Percentiles rank a stretch among this genome's conserved stretches.
phyloP scores from a whole-genome alignment of 2,797 vertebrate species.

The Danio aesculapii region DNA sequence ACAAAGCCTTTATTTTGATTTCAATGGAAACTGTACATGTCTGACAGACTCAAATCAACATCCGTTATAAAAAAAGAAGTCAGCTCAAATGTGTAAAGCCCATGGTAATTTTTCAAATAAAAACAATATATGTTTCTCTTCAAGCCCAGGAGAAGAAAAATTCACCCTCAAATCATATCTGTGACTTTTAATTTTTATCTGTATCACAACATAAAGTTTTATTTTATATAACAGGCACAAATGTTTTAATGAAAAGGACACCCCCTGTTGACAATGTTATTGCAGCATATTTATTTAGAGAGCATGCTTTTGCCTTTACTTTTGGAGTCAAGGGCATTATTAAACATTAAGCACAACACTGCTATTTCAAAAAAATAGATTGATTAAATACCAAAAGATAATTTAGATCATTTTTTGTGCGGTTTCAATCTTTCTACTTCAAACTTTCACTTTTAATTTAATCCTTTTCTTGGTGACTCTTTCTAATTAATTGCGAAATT shows the following conservation, averaged over 20 bases:
- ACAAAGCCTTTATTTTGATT: too few species aligned
- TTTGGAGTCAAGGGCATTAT: not conserved
- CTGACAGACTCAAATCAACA: not conserved
- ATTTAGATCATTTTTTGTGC: too few species aligned
- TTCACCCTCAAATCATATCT: not conserved
- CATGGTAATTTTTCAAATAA: not conserved
- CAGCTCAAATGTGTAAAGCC: not conserved
- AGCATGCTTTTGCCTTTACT: not conserved
- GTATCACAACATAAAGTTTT: not conserved
- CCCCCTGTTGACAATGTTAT: not conserved
- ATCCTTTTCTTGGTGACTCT: too few species aligned
- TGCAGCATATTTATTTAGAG: not conserved
- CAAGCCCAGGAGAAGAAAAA: not conserved
- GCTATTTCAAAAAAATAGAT: too few species aligned
- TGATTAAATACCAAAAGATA: too few species aligned
- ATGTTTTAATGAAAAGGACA: not conserved
- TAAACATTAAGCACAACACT: not conserved
- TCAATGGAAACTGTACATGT: not conserved
- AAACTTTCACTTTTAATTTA: too few species aligned
- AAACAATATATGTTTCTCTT: not conserved
- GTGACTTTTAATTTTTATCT: slow-evolving; percentile 16
- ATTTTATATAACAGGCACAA: slow-evolving; percentile 3
- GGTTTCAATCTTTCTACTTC: too few species aligned
- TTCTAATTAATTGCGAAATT: too few species aligned
- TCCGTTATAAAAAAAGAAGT: not conserved